Evolutionary conservation across 2,113 vertebrate genomes (phyloP).

Genomic region (Bostrychus sinensis): DNA sequence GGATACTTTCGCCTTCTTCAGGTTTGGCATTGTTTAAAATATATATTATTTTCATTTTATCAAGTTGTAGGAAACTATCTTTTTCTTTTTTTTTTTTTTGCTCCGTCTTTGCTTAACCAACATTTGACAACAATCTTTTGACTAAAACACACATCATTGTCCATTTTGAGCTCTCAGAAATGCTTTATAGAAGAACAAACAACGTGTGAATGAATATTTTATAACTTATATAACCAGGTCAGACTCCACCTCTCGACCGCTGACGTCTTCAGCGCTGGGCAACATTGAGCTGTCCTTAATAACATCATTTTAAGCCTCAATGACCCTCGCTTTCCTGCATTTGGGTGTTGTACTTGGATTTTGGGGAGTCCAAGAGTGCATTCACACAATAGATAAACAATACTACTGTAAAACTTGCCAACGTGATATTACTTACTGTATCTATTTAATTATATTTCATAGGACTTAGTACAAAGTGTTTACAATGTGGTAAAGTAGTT

Average conservation of each 20-base stretch:
- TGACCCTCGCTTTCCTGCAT: too few species aligned
- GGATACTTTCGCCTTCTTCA: constrained; percentile 91
- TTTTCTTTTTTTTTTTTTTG: too few species aligned
- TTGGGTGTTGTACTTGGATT: too few species aligned
- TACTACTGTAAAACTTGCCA: too few species aligned
- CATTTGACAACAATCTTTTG: not conserved
- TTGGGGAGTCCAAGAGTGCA: too few species aligned
- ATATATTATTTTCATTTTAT: too few species aligned
- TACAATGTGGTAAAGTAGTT: too few species aligned
- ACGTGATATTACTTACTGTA: too few species aligned
- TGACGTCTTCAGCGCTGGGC: not conserved
- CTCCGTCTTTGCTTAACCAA: not conserved
- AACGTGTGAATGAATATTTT: constrained; percentile 35
- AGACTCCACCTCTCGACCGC: constrained; percentile 15
- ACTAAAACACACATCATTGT: not conserved
- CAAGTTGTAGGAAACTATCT: too few species aligned
- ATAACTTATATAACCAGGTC: constrained; percentile 35
- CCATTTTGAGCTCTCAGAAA: not conserved
- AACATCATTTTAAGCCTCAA: not conserved
- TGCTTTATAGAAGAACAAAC: not conserved
- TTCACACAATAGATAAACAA: too few species aligned
- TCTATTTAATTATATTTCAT: too few species aligned
- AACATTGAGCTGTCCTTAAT: not conserved
- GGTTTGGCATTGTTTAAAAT: constrained; percentile 66
- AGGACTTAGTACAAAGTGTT: too few species aligned